Evolutionary conservation across 1,140 invertebrate genomes (phyloP), one percentile per base, ranked within the genome.

Genomic region (Rhyzopertha dominica): DNA sequence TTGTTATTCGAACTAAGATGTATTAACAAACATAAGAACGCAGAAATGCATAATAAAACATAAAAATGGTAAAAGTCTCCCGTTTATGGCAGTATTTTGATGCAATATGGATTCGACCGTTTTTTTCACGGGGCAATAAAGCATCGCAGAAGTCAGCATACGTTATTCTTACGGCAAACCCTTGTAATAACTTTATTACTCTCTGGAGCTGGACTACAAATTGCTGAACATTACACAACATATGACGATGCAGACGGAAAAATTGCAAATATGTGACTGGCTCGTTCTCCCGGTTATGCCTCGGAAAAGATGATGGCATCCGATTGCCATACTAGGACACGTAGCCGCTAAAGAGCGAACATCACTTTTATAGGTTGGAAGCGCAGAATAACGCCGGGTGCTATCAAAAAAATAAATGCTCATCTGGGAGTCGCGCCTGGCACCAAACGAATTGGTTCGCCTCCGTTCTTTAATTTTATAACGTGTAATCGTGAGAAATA

Each of bases 241-340:
- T 40, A 48, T 54, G 49, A 51, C 49, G 49, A 43, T 51, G 49
- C 47, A 51, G 53, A 54, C 53, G 49, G 53, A 54, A 54, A 54
- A 54, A 54, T 54, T 51, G 53, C 53, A 51, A 51, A 54, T 54
- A 54, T 54, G 53, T 54, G 53, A 51, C 53, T 51, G 24, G 43
- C 18, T 36, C 25, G 20, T n/a, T n/a, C n/a, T n/a, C n/a, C n/a
- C n/a, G 44, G 34, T 43, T 39, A 40, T 54, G 44, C 47, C 39
- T 54, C 52, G n/a, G n/a, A n/a, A n/a, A 54, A 35, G 16, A 41
- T 47, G 51, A 46, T 53, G 47, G 43, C 51, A 41, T 31, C 18
- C 44, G 43, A 47, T 41, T 46, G 38, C 44, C 39, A 38, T 41
- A 50, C n/a, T 23, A 37, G 35, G 41, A 39, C 48, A 45, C 48